Percentiles rank a stretch among this genome's conserved stretches.
phyloP scores from a whole-genome alignment of 2,113 vertebrate species.

The Mandrillus leucophaeus region DNA sequence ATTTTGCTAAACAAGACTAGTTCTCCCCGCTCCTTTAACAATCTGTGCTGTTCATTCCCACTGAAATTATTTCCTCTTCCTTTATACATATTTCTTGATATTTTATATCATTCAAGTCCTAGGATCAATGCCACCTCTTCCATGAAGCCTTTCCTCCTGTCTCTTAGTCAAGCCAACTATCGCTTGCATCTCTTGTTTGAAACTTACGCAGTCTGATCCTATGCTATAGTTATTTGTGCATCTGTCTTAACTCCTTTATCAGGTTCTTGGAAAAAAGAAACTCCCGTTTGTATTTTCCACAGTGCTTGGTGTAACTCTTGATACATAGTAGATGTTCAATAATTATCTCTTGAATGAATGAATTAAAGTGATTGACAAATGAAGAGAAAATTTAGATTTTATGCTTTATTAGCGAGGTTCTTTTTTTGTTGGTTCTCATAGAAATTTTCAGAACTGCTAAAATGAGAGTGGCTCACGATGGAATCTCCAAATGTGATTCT shows the following conservation, averaged over 20 bases:
- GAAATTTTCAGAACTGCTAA: slow-evolving; percentile 6
- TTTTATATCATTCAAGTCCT: neutral
- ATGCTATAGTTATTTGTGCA: neutral
- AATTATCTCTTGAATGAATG: neutral
- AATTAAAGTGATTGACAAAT: neutral
- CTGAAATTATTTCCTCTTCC: neutral
- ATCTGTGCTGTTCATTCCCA: neutral
- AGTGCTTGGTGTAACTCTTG: neutral
- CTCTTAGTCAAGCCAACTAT: neutral
- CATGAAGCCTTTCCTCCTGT: neutral
- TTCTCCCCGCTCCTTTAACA: neutral
- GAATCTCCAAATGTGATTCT: slow-evolving; percentile 55
- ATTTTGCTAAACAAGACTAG: neutral
- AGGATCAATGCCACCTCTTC: neutral
- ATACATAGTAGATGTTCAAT: neutral
- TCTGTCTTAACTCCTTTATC: neutral
- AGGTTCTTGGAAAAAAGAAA: neutral
- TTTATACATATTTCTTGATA: neutral
- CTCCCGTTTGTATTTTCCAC: neutral
- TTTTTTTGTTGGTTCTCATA: neutral
- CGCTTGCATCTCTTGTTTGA: neutral
- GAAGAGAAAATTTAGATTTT: neutral
- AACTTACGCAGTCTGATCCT: neutral
- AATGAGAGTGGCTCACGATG: slow-evolving; percentile 16
- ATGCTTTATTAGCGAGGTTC: neutral